Conservation (phyloP, 1,140 invertebrate genomes). For the Bicyclus anynana region DNA sequence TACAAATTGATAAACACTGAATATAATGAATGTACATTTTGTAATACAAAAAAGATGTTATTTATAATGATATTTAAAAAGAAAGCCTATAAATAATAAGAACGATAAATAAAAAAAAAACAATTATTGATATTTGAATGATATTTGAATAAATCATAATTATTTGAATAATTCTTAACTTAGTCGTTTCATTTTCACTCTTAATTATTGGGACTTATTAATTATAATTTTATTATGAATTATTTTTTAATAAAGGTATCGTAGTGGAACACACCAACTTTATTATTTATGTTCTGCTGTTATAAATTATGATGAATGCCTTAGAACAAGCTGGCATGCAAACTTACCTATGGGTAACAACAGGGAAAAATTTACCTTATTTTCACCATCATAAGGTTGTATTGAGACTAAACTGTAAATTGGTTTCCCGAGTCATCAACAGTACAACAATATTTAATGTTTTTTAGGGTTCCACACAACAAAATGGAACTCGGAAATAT, state of each 20-base stretch:
- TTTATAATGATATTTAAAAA: too few species aligned
- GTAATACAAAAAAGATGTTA: too few species aligned
- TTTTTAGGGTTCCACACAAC: constrained; percentile 5
- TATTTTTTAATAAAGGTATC: constrained; percentile 19
- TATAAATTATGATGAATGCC: constrained; percentile 28
- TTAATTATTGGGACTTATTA: too few species aligned
- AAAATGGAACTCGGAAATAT: not conserved
- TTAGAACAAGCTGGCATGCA: not conserved
- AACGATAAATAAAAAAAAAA: too few species aligned
- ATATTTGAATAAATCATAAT: too few species aligned
- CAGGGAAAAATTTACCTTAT: constrained; percentile 13
- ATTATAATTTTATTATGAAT: constrained; percentile 7
- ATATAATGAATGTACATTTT: too few species aligned
- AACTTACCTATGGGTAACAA: not conserved
- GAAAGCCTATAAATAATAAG: too few species aligned
- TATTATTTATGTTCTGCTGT: constrained; percentile 28
- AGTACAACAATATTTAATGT: constrained; percentile 23
- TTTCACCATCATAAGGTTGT: not conserved
- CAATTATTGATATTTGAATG: too few species aligned
- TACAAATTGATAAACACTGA: too few species aligned
- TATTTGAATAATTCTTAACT: too few species aligned
- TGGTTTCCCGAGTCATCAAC: constrained; percentile 17
- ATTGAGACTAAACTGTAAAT: not conserved
- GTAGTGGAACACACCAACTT: constrained; percentile 27
- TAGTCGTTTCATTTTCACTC: too few species aligned